Base-by-base conservation (phyloP, 2,113 vertebrate genomes). In the Cygnus buccinator region DNA sequence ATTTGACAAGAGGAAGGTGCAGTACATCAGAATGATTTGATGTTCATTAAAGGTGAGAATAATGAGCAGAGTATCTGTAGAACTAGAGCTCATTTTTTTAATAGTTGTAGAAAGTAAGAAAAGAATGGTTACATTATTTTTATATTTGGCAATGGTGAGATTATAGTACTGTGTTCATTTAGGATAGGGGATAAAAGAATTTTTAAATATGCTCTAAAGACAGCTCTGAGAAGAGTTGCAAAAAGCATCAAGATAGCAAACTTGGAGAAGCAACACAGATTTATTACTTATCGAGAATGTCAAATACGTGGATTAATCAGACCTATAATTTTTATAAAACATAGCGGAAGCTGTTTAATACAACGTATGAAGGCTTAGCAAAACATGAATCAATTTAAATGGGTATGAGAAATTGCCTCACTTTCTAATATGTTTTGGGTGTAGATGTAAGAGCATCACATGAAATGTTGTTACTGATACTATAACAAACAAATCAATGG, bases 381-480 rank as follows among this genome's bases (percentile, higher is more conserved):
- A 68, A 90, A 72, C 11, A 35, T 37, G 15, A 73, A 46, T 22
- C 2, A 3, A 7, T 84, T 26, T 22, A 8, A 62, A 67, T 31
- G 70, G 21, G 4, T 16, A 14, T 1, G 0, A 55, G 7, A 21
- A 58, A 9, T 46, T 71, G 13, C 35, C 28, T 67, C 6, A 13
- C 35, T 75, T 57, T 59, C 11, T 57, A 44, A 17, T 17, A 7
- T 0, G 0, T 10, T 33, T 9, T 37, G 28, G 10, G 18, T 7
- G 8, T 15, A 26, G 3, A 12, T 74, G 73, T 82, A 46, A 68
- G 22, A 85, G 35, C 22, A 65, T 39, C 19, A 19, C 10, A 6
- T 7, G 31, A 44, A 76, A 33, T 10, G 3, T 29, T 25, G 28
- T 41, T 21, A 37, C 19, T 33, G 52, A 20, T n/a, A 12, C 2